Evolutionary conservation across 2,797 vertebrate species (phyloP), one percentile per base, ranked within the genome.

Genomic region (Notolabrus celidotus): DNA sequence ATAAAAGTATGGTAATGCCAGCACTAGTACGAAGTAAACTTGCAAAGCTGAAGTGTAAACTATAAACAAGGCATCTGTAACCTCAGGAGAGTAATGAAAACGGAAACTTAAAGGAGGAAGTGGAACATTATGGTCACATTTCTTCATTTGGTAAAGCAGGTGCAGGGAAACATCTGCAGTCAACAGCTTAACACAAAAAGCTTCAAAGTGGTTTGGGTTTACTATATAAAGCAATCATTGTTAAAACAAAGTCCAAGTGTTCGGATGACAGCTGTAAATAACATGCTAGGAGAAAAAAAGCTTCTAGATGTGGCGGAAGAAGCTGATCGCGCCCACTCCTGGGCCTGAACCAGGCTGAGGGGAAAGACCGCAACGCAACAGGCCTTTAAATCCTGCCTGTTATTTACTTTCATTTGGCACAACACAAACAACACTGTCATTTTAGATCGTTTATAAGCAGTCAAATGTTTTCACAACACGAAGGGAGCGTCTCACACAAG

Each of bases 281-380:
- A 56, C 34, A 27, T 31, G 27, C 8, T 31, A 8, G 3, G 27
- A 29, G 23, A 31, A 29, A 29, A 47, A 45, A 20, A 22, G 25
- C 23, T 62, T 23, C 9, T 22, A 42, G 7, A 54, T 36, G 54
- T 22, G 17, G 16, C 16, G 9, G 49, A 62, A 67, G 82, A 80
- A 74, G 33, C 56, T 53, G 83, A 77, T 87, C 82, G 82, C 80
- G 84, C 76, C 81, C 80, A 81, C 80, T 22, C 71, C 68, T 50
- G 68, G 85, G 82, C 80, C 85, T 34, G 79, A 81, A 31, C 83
- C 84, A 5, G 36, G 43, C 10, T 23, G 39, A 67, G 49, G 71
- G n/a, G 73, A 75, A 68, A 72, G 41, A 78, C 74, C 61, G 63
- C 71, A 78, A 12, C 58, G 36, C 51, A 61, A 61, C 49, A 20